These are phyloP conservation scores for Spilarctia lutea DNA, from an alignment of 2,888 invertebrate species.

Conservation along the genomic window DNA sequence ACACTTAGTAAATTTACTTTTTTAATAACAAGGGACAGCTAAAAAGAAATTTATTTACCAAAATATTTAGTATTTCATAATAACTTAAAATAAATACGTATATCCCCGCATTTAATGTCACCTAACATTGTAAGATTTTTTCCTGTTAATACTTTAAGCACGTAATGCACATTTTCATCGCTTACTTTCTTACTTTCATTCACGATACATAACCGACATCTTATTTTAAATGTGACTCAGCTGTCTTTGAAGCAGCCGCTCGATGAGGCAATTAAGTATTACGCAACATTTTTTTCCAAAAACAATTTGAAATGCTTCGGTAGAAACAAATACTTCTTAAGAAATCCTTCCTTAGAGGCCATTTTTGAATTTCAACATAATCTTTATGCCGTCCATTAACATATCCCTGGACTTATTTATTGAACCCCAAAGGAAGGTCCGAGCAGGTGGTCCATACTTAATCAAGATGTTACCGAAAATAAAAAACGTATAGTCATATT, in stretches of 20 bases:
- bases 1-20: slow-evolving; percentile 27
- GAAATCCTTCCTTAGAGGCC: slow-evolving; percentile 69
- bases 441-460: slow-evolving; percentile 86
- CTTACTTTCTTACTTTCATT: slow-evolving; percentile 10
- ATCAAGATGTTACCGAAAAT: slow-evolving; percentile 85
- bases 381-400: slow-evolving; percentile 80
- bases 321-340: slow-evolving; percentile 64
- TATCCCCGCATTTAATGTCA: not conserved
- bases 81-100: slow-evolving; percentile 13
- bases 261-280: slow-evolving; percentile 24
- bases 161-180: not conserved
- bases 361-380: slow-evolving; percentile 77
- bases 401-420: slow-evolving; percentile 81
- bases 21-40: slow-evolving; percentile 14
- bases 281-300: slow-evolving; percentile 24
- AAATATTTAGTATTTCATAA: slow-evolving; percentile 18
- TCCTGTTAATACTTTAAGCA: not conserved
- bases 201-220: slow-evolving; percentile 12
- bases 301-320: slow-evolving; percentile 48
- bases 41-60: slow-evolving; percentile 14
- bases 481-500: slow-evolving; percentile 76
- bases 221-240: slow-evolving; percentile 30
- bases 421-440: slow-evolving; percentile 72
- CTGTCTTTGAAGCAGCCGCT: slow-evolving; percentile 23
- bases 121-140: not conserved